Evolutionary conservation across 2,797 vertebrate genomes (phyloP), one percentile per base, ranked within the genome.

Genomic region (Myotis vivesi): DNA sequence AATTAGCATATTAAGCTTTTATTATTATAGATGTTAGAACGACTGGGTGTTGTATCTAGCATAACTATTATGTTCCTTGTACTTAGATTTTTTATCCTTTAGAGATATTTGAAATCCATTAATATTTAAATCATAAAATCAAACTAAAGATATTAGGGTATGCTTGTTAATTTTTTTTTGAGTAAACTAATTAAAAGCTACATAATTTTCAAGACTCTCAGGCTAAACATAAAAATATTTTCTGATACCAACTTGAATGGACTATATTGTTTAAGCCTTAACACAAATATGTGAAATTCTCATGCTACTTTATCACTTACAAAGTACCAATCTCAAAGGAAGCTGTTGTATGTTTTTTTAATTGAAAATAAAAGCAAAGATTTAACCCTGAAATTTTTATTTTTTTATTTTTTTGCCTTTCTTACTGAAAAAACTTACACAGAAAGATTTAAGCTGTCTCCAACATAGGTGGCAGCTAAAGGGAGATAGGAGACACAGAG

Each of bases 121-220:
- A 93, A 57, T 55, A 62, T 33, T 84, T 68, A 89, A 93, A 71
- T 92, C n/a, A 87, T 53, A 85, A 94, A 94, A 73, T 55, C 49
- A 89, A 89, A 49, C 38, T 87, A 79, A 66, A 76, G 12, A 66
- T 75, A 57, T 25, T 62, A 57, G 25, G 3, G 6, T 49, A 44
- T 55, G 6, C 41, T 83, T 86, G 53, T 59, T 44, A 66, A 57
- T 36, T 46, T 51, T 96, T 68, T 46, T 44, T 84, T 82, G 7
- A 53, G 68, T 77, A 83, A 76, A 57, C 51, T 44, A 71, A 28
- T 68, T 81, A 89, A 94, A 82, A 89, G 15, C 30, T 59, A 91
- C 23, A 77, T 22, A 62, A 46, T 90, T 93, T 93, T 87, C 38
- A 92, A 90, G n/a, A 94, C 4, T 77, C 23, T 64, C 51, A 79